Conservation (phyloP, 2,888 invertebrate genomes). For the Cephus spinipes region DNA sequence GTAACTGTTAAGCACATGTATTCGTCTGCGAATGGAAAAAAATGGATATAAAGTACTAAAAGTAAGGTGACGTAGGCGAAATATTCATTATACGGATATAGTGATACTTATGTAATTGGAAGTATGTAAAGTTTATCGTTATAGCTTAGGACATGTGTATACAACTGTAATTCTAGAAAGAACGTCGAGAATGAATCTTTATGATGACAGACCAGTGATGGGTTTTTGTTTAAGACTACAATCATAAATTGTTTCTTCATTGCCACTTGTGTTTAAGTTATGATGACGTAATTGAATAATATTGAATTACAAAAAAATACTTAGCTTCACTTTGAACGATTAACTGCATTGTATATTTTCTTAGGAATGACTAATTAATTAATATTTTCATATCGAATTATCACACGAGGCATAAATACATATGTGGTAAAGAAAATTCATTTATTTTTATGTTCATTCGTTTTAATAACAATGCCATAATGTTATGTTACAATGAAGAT, state of each 20-base stretch:
- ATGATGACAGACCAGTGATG: constrained; percentile 3
- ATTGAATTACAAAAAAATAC: background rate
- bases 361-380: background rate
- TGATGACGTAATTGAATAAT: background rate
- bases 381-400: background rate
- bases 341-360: background rate
- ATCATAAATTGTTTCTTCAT: background rate
- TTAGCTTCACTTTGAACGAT: background rate
- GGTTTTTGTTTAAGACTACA: background rate
- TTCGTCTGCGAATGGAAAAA: constrained; percentile 5
- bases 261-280: background rate
- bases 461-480: background rate
- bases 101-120: constrained; percentile 9
- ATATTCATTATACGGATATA: constrained; percentile 5
- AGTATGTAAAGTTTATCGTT: constrained; percentile 20
- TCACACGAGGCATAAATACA: background rate
- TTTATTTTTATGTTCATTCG: background rate
- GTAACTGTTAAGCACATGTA: constrained; percentile 6
- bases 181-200: constrained; percentile 14
- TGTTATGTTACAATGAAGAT: background rate
- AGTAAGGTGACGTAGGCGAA: background rate
- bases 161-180: constrained; percentile 17
- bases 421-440: background rate
- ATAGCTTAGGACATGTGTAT: constrained; percentile 14
- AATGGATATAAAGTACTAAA: background rate